Base-by-base conservation (phyloP, 2,797 vertebrate genomes). In the Leptoclinus maculatus region DNA sequence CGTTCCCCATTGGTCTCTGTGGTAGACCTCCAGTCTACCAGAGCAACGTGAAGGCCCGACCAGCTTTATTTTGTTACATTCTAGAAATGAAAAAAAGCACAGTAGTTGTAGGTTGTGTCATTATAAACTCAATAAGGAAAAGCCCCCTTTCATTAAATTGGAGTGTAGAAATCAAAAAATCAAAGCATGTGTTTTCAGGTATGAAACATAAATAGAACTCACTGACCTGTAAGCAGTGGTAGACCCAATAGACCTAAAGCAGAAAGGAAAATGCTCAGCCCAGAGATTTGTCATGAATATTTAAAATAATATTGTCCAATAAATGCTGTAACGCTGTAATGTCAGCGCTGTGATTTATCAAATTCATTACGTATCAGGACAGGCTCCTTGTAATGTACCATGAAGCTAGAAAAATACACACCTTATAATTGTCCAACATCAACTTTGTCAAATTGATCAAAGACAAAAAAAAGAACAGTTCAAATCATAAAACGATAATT, bases 11-110 rank as follows among this genome's bases (percentile, higher is more conserved):
- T 0, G 60, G 49, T 85, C 71, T 0, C 9, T 0, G 34, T 91
- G 21, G 69, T 19, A 85, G 64, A 94, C 0, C 79, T 94, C 93
- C 75, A 94, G 77, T 80, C 93, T 86, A 14, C 93, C 93, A 3
- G 92, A 54, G 60, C 93, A 94, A 8, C 86, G 86, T 0, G 82
- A 81, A 6, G 82, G 78, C 34, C 93, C 93, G 0, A 76, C 76
- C 78, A 91, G 39, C 36, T 25, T 41, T 0, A 91, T 12, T 62
- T 87, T 86, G 0, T 76, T 65, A 87, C 89, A 92, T 75, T 91
- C 93, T 94, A 71, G 4, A 82, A 71, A 74, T 25, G 2, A 49
- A 67, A 62, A 64, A 39, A 51, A 73, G 17, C 3, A 69, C 13
- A 69, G 13, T 38, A 25, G 56, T 2, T 66, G 27, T 16, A 29